Evolutionary conservation across 2,797 vertebrate species (phyloP).

Genomic region (Pseudochromis fuscus): DNA sequence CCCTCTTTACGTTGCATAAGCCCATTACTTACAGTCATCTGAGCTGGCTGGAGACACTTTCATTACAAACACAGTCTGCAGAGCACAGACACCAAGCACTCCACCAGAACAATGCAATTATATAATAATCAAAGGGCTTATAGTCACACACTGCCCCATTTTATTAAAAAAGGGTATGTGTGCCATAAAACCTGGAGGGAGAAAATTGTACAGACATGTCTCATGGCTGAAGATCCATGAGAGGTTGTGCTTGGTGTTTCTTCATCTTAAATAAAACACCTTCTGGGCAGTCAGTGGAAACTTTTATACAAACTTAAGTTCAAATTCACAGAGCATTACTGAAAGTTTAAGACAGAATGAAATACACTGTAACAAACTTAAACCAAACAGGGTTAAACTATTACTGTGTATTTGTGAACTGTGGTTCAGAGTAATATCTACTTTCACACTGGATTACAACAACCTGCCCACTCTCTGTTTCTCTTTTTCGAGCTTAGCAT

Average conservation of each 20-base stretch:
- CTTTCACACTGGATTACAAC: slow-evolving; percentile 47
- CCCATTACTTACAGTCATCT: slow-evolving; percentile 70
- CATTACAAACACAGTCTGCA: slow-evolving; percentile 53
- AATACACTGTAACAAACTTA: background rate
- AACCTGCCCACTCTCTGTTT: slow-evolving; percentile 10
- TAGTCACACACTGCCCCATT: background rate
- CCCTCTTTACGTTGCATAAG: slow-evolving; percentile 71
- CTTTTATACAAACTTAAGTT: too few species aligned
- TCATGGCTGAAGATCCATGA: background rate
- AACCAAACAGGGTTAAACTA: background rate
- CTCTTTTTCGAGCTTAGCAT: slow-evolving; percentile 18
- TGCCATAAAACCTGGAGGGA: background rate
- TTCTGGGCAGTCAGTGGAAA: background rate
- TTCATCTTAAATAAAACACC: background rate
- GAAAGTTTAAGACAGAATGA: background rate
- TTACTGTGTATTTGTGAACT: too few species aligned
- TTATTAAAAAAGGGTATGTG: background rate
- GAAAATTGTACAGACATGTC: background rate
- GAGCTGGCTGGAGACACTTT: slow-evolving; percentile 53
- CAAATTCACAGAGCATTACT: background rate
- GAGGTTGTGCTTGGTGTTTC: background rate
- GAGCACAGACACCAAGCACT: slow-evolving; percentile 25
- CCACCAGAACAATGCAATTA: slow-evolving; percentile 53
- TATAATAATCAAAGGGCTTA: slow-evolving; percentile 46
- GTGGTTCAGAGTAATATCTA: slow-evolving; percentile 13